Evolutionary conservation across 23 tunicate species (phyloP).

Genomic region (Clavelina lepadiformis): DNA sequence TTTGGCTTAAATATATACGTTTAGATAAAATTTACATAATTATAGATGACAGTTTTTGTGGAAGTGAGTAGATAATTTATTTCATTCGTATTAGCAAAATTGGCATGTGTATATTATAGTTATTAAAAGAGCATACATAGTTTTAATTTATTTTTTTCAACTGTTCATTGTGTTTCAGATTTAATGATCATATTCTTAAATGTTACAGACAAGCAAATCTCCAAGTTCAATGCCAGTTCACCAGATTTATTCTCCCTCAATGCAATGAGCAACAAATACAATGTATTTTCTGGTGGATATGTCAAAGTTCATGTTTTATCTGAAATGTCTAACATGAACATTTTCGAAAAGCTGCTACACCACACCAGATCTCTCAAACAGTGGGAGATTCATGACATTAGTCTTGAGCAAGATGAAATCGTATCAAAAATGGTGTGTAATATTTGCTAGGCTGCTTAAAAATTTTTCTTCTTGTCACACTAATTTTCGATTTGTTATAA

Average conservation of each 20-base stretch:
- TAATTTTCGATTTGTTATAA: not conserved
- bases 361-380: constrained; percentile 14
- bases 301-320: constrained; percentile 19
- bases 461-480: not conserved
- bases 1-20: too few species aligned
- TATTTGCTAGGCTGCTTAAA: not conserved
- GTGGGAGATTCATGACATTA: constrained; percentile 41
- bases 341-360: constrained; percentile 14
- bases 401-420: constrained; percentile 28
- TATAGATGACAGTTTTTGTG: too few species aligned
- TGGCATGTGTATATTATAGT: too few species aligned
- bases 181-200: too few species aligned
- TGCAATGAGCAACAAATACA: constrained; percentile 16
- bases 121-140: too few species aligned
- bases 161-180: too few species aligned
- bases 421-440: constrained; percentile 28
- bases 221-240: not conserved
- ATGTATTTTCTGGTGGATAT: constrained; percentile 10
- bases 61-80: too few species aligned
- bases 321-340: constrained; percentile 9
- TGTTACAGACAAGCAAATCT: too few species aligned
- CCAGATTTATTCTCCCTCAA: constrained; percentile 3
- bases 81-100: too few species aligned
- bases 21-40: too few species aligned
- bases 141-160: too few species aligned